Evolutionary conservation across 1,140 invertebrate genomes (phyloP).

Genomic region (Notospermus geniculatus): DNA sequence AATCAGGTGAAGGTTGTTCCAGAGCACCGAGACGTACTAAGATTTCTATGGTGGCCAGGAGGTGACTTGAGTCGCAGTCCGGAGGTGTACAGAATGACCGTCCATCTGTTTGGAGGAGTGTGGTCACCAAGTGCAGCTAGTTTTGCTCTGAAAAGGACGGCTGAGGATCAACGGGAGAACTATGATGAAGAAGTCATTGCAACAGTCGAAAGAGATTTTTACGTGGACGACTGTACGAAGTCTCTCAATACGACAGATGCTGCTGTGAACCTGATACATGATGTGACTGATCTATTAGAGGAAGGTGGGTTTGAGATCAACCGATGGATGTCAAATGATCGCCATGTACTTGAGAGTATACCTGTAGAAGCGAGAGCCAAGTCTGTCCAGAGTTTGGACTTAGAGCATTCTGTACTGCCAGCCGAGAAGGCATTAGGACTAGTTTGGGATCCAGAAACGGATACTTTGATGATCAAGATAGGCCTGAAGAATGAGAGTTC

Average conservation of each 20-base stretch:
- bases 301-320: slow-evolving; percentile 16
- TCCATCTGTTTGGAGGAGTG: slow-evolving; percentile 24
- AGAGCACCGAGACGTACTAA: slow-evolving; percentile 16
- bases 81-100: slow-evolving; percentile 23
- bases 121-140: slow-evolving; percentile 25
- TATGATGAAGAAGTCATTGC: not conserved
- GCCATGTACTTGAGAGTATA: slow-evolving; percentile 10
- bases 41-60: slow-evolving; percentile 23
- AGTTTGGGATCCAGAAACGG: slow-evolving; percentile 3
- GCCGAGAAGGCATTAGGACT: slow-evolving; percentile 10
- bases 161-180: slow-evolving; percentile 8
- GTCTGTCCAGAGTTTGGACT: not conserved
- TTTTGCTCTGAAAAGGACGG: slow-evolving; percentile 21
- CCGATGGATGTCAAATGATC: slow-evolving; percentile 13
- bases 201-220: slow-evolving; percentile 18
- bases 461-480: slow-evolving; percentile 11
- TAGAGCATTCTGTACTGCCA: too few species aligned
- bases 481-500: not conserved
- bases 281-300: not conserved
- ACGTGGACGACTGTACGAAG: slow-evolving; percentile 24
- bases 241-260: slow-evolving; percentile 7
- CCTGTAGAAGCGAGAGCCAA: slow-evolving; percentile 10
- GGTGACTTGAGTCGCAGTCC: slow-evolving; percentile 17
- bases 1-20: slow-evolving; percentile 21
- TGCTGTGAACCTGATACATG: slow-evolving; percentile 12